Percentiles rank a stretch among this genome's conserved stretches.
Conservation (phyloP, 2,797 vertebrate species). For the Iguana delicatissima region DNA sequence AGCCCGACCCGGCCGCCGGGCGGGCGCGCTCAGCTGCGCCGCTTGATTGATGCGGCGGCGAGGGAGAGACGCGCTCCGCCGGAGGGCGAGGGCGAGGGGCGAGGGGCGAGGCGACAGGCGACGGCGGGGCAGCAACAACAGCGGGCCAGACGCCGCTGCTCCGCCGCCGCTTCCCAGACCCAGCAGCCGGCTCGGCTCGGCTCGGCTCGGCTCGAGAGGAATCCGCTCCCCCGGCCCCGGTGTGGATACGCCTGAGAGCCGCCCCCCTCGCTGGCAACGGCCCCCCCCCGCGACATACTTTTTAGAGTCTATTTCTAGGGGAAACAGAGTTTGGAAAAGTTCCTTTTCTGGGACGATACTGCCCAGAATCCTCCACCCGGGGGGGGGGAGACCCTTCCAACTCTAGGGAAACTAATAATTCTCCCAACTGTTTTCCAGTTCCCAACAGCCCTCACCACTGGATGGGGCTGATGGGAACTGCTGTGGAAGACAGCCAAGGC, state of each 20-base stretch:
- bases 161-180: no score
- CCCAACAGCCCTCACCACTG: background rate
- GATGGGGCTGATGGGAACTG: background rate
- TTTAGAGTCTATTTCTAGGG: no score
- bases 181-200: no score
- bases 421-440: no score
- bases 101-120: slow-evolving; percentile 72
- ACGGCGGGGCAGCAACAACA: slow-evolving; percentile 65
- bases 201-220: slow-evolving; percentile 65
- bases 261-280: slow-evolving; percentile 44
- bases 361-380: background rate
- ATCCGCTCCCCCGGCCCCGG: slow-evolving; percentile 65
- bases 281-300: no score
- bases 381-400: no score
- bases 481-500: background rate
- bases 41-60: slow-evolving; percentile 10
- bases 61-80: background rate
- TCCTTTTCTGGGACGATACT: no score
- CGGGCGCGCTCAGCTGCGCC: slow-evolving; percentile 10
- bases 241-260: no score
- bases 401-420: no score
- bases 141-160: no score
- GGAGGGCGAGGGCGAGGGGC: slow-evolving; percentile 22
- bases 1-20: background rate
- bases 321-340: no score